A percentile compares a stretch with the other conserved stretches of the same genome.
Evolutionary conservation across 1,140 invertebrate genomes (phyloP).

Genomic region (Himalopsyche phryganea): DNA sequence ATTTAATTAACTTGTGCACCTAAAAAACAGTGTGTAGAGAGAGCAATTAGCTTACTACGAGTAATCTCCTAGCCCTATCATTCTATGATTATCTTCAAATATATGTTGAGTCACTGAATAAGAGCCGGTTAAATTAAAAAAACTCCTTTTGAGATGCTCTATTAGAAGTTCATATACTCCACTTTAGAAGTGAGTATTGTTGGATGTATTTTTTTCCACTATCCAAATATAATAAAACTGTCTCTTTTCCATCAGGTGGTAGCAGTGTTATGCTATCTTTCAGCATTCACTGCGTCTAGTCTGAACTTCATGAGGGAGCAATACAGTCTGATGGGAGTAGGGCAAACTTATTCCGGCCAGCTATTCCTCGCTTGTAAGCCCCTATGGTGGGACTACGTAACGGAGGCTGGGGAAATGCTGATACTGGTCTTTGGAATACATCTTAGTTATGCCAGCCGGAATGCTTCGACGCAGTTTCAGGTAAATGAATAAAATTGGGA

Average conservation of each 20-base stretch:
- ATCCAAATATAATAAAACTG: too few relatives aligned
- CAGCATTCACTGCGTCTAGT: constrained; percentile 77
- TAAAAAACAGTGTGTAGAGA: too few relatives aligned
- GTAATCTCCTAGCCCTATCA: too few relatives aligned
- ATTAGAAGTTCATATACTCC: too few relatives aligned
- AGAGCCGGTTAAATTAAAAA: too few relatives aligned
- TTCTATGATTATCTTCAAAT: too few relatives aligned
- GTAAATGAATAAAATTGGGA: constrained; percentile 40
- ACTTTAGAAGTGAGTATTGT: too few relatives aligned
- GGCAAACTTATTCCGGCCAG: constrained; percentile 53
- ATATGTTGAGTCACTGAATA: too few relatives aligned
- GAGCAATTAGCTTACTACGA: too few relatives aligned
- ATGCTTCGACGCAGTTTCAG: constrained; percentile 78
- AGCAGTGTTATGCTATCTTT: constrained; percentile 77
- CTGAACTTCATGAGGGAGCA: constrained; percentile 55
- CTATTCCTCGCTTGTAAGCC: constrained; percentile 60
- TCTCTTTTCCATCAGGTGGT: constrained; percentile 50
- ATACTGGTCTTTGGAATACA: constrained; percentile 80
- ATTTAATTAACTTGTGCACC: too few relatives aligned
- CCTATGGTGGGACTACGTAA: constrained; percentile 88
- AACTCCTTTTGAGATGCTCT: too few relatives aligned
- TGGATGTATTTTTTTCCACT: too few relatives aligned
- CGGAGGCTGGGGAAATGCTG: constrained; percentile 78
- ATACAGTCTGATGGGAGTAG: constrained; percentile 48
- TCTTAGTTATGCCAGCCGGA: constrained; percentile 74